These are phyloP conservation scores for Eumaeus atala DNA, from an alignment of 1,140 invertebrate species.

Conservation along the genomic window DNA sequence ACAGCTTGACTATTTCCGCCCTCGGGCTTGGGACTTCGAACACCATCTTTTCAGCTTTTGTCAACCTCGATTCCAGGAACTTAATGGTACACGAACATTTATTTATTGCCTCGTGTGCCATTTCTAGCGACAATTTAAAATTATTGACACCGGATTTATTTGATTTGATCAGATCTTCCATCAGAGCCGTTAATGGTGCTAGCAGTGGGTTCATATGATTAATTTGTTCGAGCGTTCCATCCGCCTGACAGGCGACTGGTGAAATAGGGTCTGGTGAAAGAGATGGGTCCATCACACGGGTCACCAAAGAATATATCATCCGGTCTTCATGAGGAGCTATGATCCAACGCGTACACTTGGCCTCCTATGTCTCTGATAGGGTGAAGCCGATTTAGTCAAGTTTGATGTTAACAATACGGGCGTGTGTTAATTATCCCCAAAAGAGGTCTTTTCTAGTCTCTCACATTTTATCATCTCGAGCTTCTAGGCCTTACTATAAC, in stretches of 20 bases:
- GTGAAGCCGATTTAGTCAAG: no score
- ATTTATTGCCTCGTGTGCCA: constrained; percentile 20
- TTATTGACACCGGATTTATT: constrained; percentile 20
- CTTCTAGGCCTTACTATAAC: no score
- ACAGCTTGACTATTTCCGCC: constrained; percentile 7
- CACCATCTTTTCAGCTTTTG: constrained; percentile 13
- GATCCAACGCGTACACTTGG: no score
- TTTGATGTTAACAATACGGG: no score
- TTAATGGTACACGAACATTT: constrained; percentile 16
- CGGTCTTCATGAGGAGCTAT: no score
- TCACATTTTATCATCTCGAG: no score
- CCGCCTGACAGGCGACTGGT: constrained; percentile 10
- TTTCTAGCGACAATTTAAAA: constrained; percentile 21
- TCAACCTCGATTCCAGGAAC: constrained; percentile 18
- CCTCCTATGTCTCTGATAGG: no score
- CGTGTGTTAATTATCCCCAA: no score
- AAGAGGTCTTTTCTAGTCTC: no score
- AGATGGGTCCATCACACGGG: constrained; percentile 6
- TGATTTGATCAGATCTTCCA: constrained; percentile 25
- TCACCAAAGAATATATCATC: no score
- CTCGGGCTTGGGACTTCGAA: constrained; percentile 10
- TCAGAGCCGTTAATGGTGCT: constrained; percentile 19
- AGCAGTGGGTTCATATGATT: constrained; percentile 19
- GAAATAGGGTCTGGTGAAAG: constrained; percentile 7
- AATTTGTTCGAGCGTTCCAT: constrained; percentile 22